Conservation (phyloP, 2,888 invertebrate species). For the Apoderus coryli region DNA sequence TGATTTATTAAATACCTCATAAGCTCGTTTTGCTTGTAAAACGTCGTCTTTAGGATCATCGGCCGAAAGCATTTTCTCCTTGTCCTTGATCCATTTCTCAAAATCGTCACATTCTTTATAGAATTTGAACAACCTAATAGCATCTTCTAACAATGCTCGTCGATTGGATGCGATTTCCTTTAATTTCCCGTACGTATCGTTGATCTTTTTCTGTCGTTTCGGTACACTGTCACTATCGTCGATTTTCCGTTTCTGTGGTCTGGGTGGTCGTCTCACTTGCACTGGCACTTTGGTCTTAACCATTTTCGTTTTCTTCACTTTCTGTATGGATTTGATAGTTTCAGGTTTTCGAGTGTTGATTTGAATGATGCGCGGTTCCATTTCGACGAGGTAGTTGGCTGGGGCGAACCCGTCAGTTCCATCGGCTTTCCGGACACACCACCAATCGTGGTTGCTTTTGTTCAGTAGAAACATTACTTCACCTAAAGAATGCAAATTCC, state of each 20-base stretch:
- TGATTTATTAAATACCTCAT: slow-evolving; percentile 46
- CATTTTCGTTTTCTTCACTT: slow-evolving; percentile 80
- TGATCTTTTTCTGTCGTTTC: slow-evolving; percentile 63
- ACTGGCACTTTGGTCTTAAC: slow-evolving; percentile 76
- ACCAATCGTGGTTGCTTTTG: slow-evolving; percentile 97
- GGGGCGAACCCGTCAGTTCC: slow-evolving; percentile 95
- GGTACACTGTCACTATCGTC: slow-evolving; percentile 65
- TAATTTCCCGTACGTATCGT: slow-evolving; percentile 67
- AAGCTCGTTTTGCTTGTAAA: slow-evolving; percentile 85
- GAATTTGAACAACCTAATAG: slow-evolving; percentile 83
- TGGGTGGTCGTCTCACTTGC: slow-evolving; percentile 36
- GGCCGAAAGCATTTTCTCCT: slow-evolving; percentile 71
- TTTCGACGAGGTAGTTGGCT: slow-evolving; percentile 87
- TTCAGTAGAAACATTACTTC: slow-evolving; percentile 71
- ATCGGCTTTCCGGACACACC: slow-evolving; percentile 90
- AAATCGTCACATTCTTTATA: slow-evolving; percentile 96
- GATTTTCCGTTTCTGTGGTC: slow-evolving; percentile 29
- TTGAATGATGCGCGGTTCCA: slow-evolving; percentile 74
- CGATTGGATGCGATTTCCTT: slow-evolving; percentile 66
- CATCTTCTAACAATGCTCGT: slow-evolving; percentile 76
- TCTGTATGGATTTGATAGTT: slow-evolving; percentile 67
- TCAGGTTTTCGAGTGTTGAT: slow-evolving; percentile 77
- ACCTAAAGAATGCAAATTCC: too few species aligned
- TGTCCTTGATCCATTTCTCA: slow-evolving; percentile 93
- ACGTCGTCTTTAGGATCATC: slow-evolving; percentile 81